Conservation (phyloP, 2,113 vertebrate species). For the Prinia subflava region DNA sequence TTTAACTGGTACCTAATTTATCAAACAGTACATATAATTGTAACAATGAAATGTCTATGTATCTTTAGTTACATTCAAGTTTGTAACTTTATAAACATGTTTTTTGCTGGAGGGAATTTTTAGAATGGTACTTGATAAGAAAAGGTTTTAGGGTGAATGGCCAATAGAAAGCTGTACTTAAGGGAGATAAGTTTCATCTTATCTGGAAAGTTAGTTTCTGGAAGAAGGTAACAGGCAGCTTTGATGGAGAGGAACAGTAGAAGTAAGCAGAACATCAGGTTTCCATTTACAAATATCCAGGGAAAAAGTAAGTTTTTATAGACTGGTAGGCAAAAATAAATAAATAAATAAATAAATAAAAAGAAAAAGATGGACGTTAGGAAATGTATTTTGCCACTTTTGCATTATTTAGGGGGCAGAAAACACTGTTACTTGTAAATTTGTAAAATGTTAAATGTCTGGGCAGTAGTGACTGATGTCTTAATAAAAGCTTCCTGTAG, state of each 20-base stretch:
- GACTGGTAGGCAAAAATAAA: conserved; percentile 45
- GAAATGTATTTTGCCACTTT: conserved; percentile 73
- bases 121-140: conserved; percentile 69
- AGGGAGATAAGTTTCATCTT: conserved; percentile 46
- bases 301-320: conserved; percentile 67
- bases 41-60: conserved; percentile 81
- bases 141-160: conserved; percentile 54
- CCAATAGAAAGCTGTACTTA: conserved; percentile 4
- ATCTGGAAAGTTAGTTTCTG: conserved; percentile 30
- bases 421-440: conserved; percentile 74
- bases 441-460: conserved; percentile 76
- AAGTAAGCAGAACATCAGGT: conserved; percentile 64
- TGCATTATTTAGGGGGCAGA: conserved; percentile 70
- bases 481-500: conserved; percentile 81
- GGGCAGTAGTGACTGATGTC: conserved; percentile 76
- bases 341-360: conserved; percentile 47
- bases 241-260: conserved; percentile 7
- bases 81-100: conserved; percentile 84
- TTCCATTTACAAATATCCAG: conserved; percentile 68
- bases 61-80: conserved; percentile 83
- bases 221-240: conserved; percentile 28
- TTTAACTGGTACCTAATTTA: conserved; percentile 87
- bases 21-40: conserved; percentile 78
- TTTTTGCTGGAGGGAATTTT: conserved; percentile 78
- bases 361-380: conserved; percentile 46